Conservation (phyloP, 2,888 invertebrate genomes). For the Cephus pulcher region DNA sequence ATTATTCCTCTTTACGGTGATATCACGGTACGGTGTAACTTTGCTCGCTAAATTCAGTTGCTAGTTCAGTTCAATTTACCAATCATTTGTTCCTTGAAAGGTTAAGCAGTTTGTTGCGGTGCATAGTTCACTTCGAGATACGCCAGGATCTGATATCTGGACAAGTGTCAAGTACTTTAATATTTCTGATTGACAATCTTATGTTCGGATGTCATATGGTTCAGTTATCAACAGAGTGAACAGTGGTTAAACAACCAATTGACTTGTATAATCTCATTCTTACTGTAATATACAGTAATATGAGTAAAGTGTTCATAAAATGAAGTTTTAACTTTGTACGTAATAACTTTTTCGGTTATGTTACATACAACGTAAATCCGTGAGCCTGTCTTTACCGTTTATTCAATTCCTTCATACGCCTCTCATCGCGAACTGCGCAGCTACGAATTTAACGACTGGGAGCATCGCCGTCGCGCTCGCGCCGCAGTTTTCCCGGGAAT, state of each 20-base stretch:
- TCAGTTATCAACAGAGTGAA: neutral
- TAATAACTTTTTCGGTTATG: neutral
- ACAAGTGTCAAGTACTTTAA: neutral
- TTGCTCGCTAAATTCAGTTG: neutral
- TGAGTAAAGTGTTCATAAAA: neutral
- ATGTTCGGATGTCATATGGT: neutral
- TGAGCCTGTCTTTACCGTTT: neutral
- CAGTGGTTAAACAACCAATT: neutral
- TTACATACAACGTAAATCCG: neutral
- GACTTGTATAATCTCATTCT: neutral
- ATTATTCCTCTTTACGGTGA: neutral
- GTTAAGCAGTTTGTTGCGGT: neutral
- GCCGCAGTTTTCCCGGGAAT: slow-evolving; percentile 62
- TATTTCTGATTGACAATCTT: neutral
- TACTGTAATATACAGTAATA: neutral
- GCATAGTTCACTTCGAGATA: neutral
- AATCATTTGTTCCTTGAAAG: neutral
- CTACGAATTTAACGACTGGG: slow-evolving; percentile 52
- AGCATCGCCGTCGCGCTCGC: slow-evolving; percentile 50
- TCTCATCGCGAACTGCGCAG: slow-evolving; percentile 43
- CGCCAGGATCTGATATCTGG: neutral
- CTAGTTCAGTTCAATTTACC: too few relatives aligned
- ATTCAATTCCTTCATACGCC: neutral
- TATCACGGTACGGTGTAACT: neutral
- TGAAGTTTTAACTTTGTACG: neutral